Conservation (phyloP, 2,797 vertebrate genomes). For the Pogonophryne albipinna region DNA sequence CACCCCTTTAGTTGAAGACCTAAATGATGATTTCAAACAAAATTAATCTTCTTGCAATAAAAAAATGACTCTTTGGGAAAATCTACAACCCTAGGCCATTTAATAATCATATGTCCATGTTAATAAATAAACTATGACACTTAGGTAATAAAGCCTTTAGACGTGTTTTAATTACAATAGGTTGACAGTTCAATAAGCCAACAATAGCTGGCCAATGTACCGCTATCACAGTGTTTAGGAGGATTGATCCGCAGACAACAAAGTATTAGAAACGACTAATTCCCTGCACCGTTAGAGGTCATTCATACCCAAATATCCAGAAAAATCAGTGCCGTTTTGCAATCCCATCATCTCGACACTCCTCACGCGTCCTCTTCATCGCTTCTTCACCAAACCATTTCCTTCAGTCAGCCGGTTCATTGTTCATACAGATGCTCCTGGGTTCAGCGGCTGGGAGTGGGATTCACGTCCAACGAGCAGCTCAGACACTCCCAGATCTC, state of each 20-base stretch:
- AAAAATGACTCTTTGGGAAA: conserved; percentile 25
- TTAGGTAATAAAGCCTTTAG: conserved; percentile 9
- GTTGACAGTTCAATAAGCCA: conserved; percentile 21
- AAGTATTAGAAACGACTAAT: conserved; percentile 67
- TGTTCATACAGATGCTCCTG: conserved; percentile 72
- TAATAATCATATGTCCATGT: conserved; percentile 20
- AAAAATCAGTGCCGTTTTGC: conserved; percentile 42
- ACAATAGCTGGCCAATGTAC: conserved; percentile 6
- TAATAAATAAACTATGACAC: conserved; percentile 33
- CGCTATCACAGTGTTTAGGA: conserved; percentile 23
- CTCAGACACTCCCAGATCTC: conserved; percentile 83
- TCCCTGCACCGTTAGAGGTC: conserved; percentile 76
- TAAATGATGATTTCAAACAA: conserved; percentile 1
- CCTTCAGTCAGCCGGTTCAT: conserved; percentile 58
- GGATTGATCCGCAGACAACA: conserved; percentile 58
- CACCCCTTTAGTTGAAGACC: conserved; percentile 21
- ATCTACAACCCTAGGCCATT: conserved; percentile 9
- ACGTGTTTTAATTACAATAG: background rate
- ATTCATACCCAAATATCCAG: conserved; percentile 55
- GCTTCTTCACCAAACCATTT: conserved; percentile 33
- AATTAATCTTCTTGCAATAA: background rate
- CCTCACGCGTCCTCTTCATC: conserved; percentile 26
- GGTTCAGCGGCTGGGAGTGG: conserved; percentile 57
- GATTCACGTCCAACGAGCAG: conserved; percentile 57
- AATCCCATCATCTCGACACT: conserved; percentile 26